Evolutionary conservation across 2,797 vertebrate genomes (phyloP), one percentile per base, ranked within the genome.

Genomic region (Coendou prehensilis): DNA sequence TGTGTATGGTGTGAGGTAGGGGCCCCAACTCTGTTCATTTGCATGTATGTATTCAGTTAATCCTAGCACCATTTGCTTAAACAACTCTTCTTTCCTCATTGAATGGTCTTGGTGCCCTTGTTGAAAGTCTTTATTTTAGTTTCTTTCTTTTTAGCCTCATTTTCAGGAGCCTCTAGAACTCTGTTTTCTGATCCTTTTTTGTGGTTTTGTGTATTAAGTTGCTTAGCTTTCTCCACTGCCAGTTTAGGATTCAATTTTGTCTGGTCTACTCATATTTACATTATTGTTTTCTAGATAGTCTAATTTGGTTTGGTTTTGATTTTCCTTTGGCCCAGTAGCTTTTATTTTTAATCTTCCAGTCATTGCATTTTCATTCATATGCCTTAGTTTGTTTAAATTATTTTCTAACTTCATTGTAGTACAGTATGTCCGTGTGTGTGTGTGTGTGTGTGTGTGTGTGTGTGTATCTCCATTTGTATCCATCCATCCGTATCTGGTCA

Each of bases 301-400:
- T 89, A 5, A 56, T 95, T 50, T 82, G 26, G 3, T 81, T 69
- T 18, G 71, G 30, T 63, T 83, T 94, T 79, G 4, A 71, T 85
- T 83, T 22, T 93, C 89, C 28, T 95, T 71, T 94, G 64, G 78
- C 71, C 18, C 6, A 57, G 81, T 75, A 81, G 17, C 41, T 54
- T 63, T 64, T 41, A 69, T 80, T 37, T 92, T 89, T 89, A 26
- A 6, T 96, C 61, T 90, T 71, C 30, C 6, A 64, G 26, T 50
- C 80, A 26, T 54, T 86, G 9, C n/a, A 7, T 81, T 92, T 95
- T 69, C 45, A 82, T 82, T 59, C 45, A 14, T 75, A 13, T 85
- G n/a, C 56, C 67, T 91, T 79, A 83, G 30, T 59, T 83, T 96
- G 30, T 79, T 93, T 88, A 63, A 56, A 47, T 91, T 83, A 75